These are phyloP conservation scores for Nomada fabriciana DNA, from an alignment of 2,888 invertebrate genomes.

Conservation along the genomic window DNA sequence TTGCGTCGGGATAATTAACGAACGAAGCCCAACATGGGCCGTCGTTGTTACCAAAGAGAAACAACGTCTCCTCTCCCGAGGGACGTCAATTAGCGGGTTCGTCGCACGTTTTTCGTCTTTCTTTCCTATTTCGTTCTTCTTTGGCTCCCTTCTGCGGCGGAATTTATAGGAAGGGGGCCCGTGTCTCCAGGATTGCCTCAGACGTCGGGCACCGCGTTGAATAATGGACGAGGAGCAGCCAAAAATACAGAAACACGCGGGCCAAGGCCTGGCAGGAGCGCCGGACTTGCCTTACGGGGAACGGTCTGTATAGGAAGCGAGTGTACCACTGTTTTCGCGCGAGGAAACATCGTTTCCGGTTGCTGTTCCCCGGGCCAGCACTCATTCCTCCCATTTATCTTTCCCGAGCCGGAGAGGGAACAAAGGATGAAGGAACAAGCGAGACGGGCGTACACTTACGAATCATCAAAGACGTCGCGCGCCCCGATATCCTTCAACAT, in stretches of 20 bases:
- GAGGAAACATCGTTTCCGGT: conserved; percentile 40
- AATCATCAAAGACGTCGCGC: not conserved
- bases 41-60: conserved; percentile 57
- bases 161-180: conserved; percentile 27
- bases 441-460: not conserved
- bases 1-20: conserved; percentile 68
- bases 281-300: not conserved
- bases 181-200: conserved; percentile 16
- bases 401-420: too few species aligned
- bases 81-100: conserved; percentile 68
- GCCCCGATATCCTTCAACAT: not conserved
- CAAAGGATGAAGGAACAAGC: too few species aligned
- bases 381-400: not conserved
- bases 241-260: conserved; percentile 14
- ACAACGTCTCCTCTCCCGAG: conserved; percentile 63
- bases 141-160: not conserved
- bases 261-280: not conserved
- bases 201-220: conserved; percentile 29
- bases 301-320: not conserved
- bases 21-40: conserved; percentile 45
- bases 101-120: conserved; percentile 34
- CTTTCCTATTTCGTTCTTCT: not conserved
- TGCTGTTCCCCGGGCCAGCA: too few species aligned
- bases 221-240: conserved; percentile 46
- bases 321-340: conserved; percentile 29